phyloP scores from a whole-genome alignment of 1,140 invertebrate genomes.

The Pachyrhynchus sulphureomaculatus region DNA sequence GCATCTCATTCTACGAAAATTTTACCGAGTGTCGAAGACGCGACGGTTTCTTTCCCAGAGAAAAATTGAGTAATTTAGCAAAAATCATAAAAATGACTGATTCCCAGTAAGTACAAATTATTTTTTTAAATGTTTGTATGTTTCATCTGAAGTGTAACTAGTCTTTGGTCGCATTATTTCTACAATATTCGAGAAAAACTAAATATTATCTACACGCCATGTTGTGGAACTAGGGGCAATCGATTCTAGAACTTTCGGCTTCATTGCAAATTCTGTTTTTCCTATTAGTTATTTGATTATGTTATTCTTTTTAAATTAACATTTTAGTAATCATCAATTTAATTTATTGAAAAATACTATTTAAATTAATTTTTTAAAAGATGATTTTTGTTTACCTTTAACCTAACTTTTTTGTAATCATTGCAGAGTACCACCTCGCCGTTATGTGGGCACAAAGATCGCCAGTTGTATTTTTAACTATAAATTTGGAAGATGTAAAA shows the following conservation, averaged over 20 bases:
- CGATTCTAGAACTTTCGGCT: slow-evolving; percentile 37
- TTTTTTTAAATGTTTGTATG: background rate
- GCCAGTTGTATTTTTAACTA: slow-evolving; percentile 78
- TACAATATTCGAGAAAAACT: background rate
- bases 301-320: background rate
- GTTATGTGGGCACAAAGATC: slow-evolving; percentile 91
- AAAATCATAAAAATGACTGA: slow-evolving; percentile 19
- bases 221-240: slow-evolving; percentile 20
- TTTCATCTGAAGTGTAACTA: background rate
- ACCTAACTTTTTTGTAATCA: slow-evolving; percentile 38
- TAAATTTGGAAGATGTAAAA: slow-evolving; percentile 87
- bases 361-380: background rate
- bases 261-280: slow-evolving; percentile 5
- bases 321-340: background rate
- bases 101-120: slow-evolving; percentile 18
- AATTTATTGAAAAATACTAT: background rate
- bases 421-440: slow-evolving; percentile 62
- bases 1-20: too few species aligned
- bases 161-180: background rate
- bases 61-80: background rate
- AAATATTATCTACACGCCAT: slow-evolving; percentile 15
- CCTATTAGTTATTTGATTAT: background rate
- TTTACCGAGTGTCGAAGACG: too few species aligned
- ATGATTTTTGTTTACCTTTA: slow-evolving; percentile 14
- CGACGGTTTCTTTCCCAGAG: too few species aligned